Evolutionary conservation across 2,797 vertebrate species (phyloP).

Genomic region (Tauraco hartlaubi): DNA sequence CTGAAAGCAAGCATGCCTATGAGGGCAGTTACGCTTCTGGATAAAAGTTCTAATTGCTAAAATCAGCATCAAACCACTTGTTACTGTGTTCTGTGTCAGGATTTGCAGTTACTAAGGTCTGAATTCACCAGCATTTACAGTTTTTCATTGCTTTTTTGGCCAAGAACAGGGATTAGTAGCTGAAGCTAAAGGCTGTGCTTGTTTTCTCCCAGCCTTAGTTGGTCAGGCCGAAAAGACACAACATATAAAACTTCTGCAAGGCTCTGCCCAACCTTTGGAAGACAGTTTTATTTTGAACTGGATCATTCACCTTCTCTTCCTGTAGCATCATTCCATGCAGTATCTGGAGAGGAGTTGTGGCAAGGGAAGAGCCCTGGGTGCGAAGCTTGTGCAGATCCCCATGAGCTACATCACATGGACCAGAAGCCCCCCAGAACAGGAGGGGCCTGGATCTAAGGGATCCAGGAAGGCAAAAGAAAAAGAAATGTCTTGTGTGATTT

Average conservation of each 20-base stretch:
- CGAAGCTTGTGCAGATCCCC: not conserved
- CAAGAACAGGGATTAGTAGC: not conserved
- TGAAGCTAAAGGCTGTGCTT: not conserved
- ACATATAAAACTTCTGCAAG: not conserved
- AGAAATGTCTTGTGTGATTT: not conserved
- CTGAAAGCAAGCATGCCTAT: not conserved
- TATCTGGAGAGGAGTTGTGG: not conserved
- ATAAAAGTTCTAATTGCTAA: not conserved
- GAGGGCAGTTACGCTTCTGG: not conserved
- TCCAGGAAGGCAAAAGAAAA: not conserved
- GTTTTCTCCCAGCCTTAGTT: not conserved
- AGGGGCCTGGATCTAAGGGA: not conserved
- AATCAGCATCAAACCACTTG: not conserved
- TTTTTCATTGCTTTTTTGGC: not conserved
- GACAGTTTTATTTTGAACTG: not conserved
- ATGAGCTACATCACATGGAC: not conserved
- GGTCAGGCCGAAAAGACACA: not conserved
- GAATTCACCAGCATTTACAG: not conserved
- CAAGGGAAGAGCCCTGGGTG: not conserved
- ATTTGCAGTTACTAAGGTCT: not conserved
- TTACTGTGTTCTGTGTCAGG: not conserved
- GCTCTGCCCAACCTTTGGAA: not conserved
- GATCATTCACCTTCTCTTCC: not conserved
- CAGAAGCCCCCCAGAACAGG: not conserved
- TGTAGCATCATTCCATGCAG: not conserved